Conservation (phyloP, 2,797 vertebrate species). For the Acomys russatus region DNA sequence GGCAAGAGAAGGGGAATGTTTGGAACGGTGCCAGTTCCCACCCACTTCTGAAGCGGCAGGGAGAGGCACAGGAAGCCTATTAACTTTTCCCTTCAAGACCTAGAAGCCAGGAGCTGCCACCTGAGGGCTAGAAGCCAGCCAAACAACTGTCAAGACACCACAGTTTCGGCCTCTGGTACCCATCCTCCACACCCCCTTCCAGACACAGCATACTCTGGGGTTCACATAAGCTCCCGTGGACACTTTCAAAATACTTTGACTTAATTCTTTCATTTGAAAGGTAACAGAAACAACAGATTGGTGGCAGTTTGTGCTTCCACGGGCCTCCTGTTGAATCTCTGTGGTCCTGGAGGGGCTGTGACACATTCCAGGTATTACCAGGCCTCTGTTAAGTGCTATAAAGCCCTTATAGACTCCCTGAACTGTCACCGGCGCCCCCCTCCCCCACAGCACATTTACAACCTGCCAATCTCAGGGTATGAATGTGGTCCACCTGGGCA, state of each 20-base stretch:
- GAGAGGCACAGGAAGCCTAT: background rate
- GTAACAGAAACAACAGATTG: conserved; percentile 27
- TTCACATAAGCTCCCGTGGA: background rate
- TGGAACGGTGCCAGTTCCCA: background rate
- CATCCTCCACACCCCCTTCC: background rate
- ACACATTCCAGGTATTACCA: background rate
- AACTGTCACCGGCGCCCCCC: background rate
- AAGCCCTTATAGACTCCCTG: background rate
- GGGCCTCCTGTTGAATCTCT: background rate
- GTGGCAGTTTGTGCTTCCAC: background rate
- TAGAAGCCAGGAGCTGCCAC: background rate
- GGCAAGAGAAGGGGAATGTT: background rate
- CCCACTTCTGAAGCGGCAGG: background rate
- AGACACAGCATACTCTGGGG: background rate
- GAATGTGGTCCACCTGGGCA: background rate
- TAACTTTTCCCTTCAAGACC: background rate
- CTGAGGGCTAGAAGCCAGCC: background rate
- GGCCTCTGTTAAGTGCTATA: background rate
- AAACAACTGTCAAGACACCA: background rate
- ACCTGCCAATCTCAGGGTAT: background rate
- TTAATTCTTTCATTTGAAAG: conserved; percentile 29
- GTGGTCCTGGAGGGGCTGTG: background rate
- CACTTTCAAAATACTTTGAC: background rate
- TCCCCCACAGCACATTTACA: background rate
- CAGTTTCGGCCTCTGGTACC: background rate